Conservation (phyloP, 2,888 invertebrate genomes). For the Nowickia ferox region DNA sequence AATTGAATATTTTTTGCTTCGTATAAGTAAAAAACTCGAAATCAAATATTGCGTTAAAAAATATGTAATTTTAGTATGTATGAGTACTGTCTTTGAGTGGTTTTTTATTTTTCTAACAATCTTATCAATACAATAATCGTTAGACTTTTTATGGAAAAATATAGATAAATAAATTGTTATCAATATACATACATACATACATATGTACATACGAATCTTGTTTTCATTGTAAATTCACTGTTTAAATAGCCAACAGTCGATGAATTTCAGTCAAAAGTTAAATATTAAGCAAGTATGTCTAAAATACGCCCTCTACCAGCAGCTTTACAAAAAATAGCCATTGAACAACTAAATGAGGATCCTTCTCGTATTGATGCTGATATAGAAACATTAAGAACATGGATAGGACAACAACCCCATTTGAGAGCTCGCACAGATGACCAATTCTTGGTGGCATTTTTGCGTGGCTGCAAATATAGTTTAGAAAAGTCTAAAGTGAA, state of each 20-base stretch:
- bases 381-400: slow-evolving; percentile 82
- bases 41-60: too few relatives aligned
- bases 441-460: slow-evolving; percentile 84
- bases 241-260: not conserved
- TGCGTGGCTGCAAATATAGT: slow-evolving; percentile 84
- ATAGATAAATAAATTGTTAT: too few relatives aligned
- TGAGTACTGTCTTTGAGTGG: too few relatives aligned
- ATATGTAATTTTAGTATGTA: too few relatives aligned
- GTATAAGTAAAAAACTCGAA: too few relatives aligned
- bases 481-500: slow-evolving; percentile 84
- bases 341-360: not conserved
- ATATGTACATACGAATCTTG: not conserved
- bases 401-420: slow-evolving; percentile 84
- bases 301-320: slow-evolving; percentile 76
- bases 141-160: too few relatives aligned
- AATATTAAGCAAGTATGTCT: slow-evolving; percentile 60
- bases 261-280: not conserved
- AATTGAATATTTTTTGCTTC: too few relatives aligned
- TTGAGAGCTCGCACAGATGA: slow-evolving; percentile 80
- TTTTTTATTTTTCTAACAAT: too few relatives aligned
- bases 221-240: not conserved
- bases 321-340: slow-evolving; percentile 79
- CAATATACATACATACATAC: not conserved
- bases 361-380: slow-evolving; percentile 79
- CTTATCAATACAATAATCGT: too few relatives aligned